phyloP scores from a whole-genome alignment of 2,888 invertebrate genomes.

The Hirtodrosophila duncani region DNA sequence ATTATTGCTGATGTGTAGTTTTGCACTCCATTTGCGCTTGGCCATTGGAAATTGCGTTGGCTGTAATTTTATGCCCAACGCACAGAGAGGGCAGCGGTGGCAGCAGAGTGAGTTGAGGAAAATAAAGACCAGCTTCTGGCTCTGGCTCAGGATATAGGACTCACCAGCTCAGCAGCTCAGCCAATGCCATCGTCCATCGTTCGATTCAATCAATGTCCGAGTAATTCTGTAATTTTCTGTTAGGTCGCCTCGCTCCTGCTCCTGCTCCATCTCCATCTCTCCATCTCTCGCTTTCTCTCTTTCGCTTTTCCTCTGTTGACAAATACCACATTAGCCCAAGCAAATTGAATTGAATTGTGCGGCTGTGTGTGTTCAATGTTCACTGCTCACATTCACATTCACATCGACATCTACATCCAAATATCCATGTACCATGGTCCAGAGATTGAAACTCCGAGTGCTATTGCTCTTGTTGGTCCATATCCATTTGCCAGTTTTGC shows the following conservation, averaged over 20 bases:
- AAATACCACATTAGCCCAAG: slow-evolving; percentile 72
- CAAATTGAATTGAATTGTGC: slow-evolving; percentile 69
- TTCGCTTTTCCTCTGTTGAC: slow-evolving; percentile 45
- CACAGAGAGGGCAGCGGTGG: not conserved
- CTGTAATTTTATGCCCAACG: slow-evolving; percentile 54
- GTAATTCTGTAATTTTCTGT: slow-evolving; percentile 72
- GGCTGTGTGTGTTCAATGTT: slow-evolving; percentile 18
- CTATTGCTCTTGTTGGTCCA: slow-evolving; percentile 27
- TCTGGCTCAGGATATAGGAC: slow-evolving; percentile 17
- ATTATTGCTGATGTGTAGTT: too few species aligned
- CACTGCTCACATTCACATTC: not conserved
- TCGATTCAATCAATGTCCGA: slow-evolving; percentile 73
- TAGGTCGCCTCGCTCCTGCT: too few species aligned
- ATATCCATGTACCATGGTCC: slow-evolving; percentile 22
- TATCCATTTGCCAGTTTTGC: slow-evolving; percentile 20
- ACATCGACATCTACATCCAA: too few species aligned
- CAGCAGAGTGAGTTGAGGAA: slow-evolving; percentile 1
- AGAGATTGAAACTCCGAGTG: slow-evolving; percentile 45
- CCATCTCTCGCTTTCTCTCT: slow-evolving; percentile 3
- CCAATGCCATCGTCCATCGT: slow-evolving; percentile 24
- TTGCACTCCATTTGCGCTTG: slow-evolving; percentile 57
- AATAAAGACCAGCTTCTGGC: not conserved
- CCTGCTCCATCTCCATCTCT: too few species aligned
- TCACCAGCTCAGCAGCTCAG: slow-evolving; percentile 26
- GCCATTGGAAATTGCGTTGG: slow-evolving; percentile 37